These are phyloP conservation scores for Pediacus dermestoides DNA, from an alignment of 2,888 invertebrate genomes.

Conservation along the genomic window DNA sequence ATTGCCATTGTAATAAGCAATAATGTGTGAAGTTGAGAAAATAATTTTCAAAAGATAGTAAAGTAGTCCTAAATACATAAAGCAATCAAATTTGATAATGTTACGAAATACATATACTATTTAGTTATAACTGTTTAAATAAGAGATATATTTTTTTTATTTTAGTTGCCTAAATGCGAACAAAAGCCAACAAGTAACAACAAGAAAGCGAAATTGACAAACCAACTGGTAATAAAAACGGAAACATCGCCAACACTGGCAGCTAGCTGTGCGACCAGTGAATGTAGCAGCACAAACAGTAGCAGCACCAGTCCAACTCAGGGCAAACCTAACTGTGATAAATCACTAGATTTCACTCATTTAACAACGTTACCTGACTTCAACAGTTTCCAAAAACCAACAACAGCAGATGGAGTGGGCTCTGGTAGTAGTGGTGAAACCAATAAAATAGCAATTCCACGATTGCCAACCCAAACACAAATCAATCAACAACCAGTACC, in stretches of 20 bases:
- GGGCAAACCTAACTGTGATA: slow-evolving; percentile 47
- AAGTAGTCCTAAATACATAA: too few relatives aligned
- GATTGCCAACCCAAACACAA: too few relatives aligned
- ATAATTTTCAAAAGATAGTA: too few relatives aligned
- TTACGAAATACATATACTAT: too few relatives aligned
- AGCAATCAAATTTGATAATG: too few relatives aligned
- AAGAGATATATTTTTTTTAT: too few relatives aligned
- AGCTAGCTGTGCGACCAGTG: slow-evolving; percentile 41
- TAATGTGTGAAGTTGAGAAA: too few relatives aligned
- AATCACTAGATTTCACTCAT: slow-evolving; percentile 44
- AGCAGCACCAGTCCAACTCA: slow-evolving; percentile 42
- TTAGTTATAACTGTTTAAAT: too few relatives aligned
- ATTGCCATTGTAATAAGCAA: too few relatives aligned
- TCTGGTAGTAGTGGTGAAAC: slow-evolving; percentile 5
- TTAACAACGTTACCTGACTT: slow-evolving; percentile 49
- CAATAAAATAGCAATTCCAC: slow-evolving; percentile 42
- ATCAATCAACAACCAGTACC: slow-evolving; percentile 18
- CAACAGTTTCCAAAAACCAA: slow-evolving; percentile 48
- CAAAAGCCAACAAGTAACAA: slow-evolving; percentile 32
- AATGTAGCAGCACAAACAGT: slow-evolving; percentile 48
- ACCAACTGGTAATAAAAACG: slow-evolving; percentile 2
- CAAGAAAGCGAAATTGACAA: slow-evolving; percentile 22
- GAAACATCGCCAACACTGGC: slow-evolving; percentile 18
- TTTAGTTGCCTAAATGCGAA: slow-evolving; percentile 35
- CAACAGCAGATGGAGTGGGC: slow-evolving; percentile 11